Conservation (phyloP, 2,797 vertebrate species). For the Simalia tracyae region DNA sequence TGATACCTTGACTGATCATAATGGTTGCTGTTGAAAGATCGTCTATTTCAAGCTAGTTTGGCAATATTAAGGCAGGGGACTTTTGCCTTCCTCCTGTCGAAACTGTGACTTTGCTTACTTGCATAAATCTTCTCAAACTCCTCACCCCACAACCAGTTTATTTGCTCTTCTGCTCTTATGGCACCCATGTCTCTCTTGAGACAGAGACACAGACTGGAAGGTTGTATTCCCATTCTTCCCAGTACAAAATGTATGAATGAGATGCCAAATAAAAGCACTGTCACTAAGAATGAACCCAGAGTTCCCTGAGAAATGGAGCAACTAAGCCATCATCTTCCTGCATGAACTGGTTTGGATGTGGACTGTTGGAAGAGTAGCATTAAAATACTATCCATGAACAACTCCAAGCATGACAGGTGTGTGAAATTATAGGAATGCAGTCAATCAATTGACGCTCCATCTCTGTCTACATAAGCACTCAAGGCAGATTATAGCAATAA, state of each 20-base stretch:
- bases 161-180: not conserved
- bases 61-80: not conserved
- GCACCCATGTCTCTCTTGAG: not conserved
- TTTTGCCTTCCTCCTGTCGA: not conserved
- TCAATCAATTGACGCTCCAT: not conserved
- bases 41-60: not conserved
- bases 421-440: not conserved
- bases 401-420: not conserved
- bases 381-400: not conserved
- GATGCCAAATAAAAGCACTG: not conserved
- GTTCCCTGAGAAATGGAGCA: not conserved
- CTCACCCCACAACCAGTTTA: not conserved
- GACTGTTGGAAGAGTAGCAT: not conserved
- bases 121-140: not conserved
- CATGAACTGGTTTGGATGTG: not conserved
- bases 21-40: not conserved
- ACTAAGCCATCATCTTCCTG: not conserved
- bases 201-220: not conserved
- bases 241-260: not conserved
- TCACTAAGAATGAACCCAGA: not conserved
- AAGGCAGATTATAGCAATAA: not conserved
- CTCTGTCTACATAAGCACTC: not conserved
- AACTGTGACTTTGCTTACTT: not conserved
- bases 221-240: not conserved
- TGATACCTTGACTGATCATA: not conserved